Conservation (phyloP, 2,888 invertebrate species). For the Caradrina clavipalpis region DNA sequence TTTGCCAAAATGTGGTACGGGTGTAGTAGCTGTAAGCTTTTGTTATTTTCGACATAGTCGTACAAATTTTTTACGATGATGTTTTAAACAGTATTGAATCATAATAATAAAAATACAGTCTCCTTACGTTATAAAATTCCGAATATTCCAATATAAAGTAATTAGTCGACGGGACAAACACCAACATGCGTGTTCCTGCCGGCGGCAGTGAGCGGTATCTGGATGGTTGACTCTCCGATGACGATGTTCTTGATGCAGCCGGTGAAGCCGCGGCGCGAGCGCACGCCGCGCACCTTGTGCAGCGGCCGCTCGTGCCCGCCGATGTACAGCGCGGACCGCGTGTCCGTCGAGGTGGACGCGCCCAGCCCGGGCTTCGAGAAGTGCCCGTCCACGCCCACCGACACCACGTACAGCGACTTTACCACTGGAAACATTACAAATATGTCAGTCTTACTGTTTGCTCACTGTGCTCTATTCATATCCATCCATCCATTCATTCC, state of each 20-base stretch:
- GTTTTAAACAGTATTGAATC: too few species aligned
- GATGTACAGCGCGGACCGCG: conserved; percentile 96
- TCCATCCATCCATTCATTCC: too few species aligned
- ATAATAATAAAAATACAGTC: too few species aligned
- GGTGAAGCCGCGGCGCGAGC: conserved; percentile 93
- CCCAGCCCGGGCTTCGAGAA: conserved; percentile 94
- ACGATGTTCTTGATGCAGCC: conserved; percentile 95
- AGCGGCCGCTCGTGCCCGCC: conserved; percentile 94
- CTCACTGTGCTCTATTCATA: too few species aligned
- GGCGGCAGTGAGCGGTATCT: conserved; percentile 87
- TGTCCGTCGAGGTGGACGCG: conserved; percentile 93
- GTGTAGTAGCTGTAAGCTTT: too few species aligned
- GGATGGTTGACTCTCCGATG: conserved; percentile 84
- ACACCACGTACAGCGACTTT: conserved; percentile 97
- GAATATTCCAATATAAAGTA: too few species aligned
- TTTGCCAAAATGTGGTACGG: too few species aligned
- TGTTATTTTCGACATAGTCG: too few species aligned
- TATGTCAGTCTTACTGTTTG: too few species aligned
- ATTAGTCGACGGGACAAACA: conserved; percentile 94
- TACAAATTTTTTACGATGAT: too few species aligned
- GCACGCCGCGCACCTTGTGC: conserved; percentile 91
- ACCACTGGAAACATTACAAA: conserved; percentile 89
- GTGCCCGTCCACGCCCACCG: conserved; percentile 96
- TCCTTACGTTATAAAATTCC: too few species aligned
- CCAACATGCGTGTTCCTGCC: conserved; percentile 94